phyloP scores from a whole-genome alignment of 2,113 vertebrate species.

The Nesogale talazaci region DNA sequence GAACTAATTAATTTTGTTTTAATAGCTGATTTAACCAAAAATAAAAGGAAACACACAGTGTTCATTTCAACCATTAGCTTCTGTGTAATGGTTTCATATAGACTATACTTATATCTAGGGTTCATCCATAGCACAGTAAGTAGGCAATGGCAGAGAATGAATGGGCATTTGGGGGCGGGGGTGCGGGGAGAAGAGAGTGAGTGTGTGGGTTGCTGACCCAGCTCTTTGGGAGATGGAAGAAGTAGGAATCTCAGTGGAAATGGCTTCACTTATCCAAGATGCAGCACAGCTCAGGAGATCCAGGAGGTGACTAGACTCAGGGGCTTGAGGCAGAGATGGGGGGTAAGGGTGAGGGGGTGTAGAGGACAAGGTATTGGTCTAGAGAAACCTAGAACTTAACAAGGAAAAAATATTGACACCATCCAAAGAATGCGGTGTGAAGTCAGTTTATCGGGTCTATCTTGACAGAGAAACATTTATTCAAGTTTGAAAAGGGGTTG shows the following conservation, averaged over 20 bases:
- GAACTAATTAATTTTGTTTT: background rate
- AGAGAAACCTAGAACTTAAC: background rate
- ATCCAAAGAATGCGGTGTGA: background rate
- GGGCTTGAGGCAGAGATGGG: rapidly evolving
- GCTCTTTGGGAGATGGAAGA: background rate
- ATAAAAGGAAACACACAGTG: background rate
- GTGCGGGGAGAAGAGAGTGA: background rate
- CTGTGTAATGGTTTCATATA: background rate
- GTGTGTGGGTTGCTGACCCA: background rate
- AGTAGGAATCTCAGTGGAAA: background rate
- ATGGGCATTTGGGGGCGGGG: background rate
- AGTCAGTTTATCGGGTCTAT: background rate
- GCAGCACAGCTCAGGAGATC: background rate
- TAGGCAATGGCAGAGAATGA: background rate
- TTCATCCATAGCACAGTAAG: background rate
- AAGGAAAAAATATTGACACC: background rate
- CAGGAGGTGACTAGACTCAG: background rate
- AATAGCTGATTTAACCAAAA: background rate
- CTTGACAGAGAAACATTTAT: background rate
- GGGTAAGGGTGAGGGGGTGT: no score
- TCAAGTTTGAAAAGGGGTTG: background rate
- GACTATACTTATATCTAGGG: background rate
- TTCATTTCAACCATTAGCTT: background rate
- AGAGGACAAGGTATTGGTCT: background rate
- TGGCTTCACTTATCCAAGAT: background rate